A percentile compares a stretch with the other conserved stretches of the same genome.
Conservation (phyloP, 1,140 invertebrate genomes). For the Thereuonema tuberculata region DNA sequence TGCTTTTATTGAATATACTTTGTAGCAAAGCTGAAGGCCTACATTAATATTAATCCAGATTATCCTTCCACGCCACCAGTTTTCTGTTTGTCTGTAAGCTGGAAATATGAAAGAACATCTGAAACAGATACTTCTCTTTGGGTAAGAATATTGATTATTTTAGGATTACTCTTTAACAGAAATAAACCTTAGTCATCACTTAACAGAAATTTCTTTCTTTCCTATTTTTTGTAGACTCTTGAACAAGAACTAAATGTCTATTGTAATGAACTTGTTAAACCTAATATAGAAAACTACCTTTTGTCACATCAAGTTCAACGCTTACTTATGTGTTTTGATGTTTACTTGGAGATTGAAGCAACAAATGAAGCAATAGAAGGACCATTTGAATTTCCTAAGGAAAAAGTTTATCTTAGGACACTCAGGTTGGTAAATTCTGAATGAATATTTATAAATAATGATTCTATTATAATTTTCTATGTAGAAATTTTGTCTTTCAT, state of each 20-base stretch:
- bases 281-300: slow-evolving; percentile 30
- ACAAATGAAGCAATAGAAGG: slow-evolving; percentile 33
- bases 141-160: slow-evolving; percentile 30
- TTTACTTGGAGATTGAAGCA: slow-evolving; percentile 61
- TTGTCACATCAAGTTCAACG: slow-evolving; percentile 62
- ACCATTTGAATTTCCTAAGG: slow-evolving; percentile 51
- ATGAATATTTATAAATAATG: background rate
- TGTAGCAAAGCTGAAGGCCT: slow-evolving; percentile 54
- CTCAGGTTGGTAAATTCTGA: slow-evolving; percentile 37
- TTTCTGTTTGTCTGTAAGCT: slow-evolving; percentile 47
- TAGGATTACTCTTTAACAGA: no score
- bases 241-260: slow-evolving; percentile 56
- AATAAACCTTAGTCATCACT: background rate
- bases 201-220: slow-evolving; percentile 5
- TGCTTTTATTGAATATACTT: no score
- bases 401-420: slow-evolving; percentile 60
- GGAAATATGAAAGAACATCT: slow-evolving; percentile 50
- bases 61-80: slow-evolving; percentile 64
- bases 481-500: no score
- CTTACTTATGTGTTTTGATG: slow-evolving; percentile 67
- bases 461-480: background rate
- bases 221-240: slow-evolving; percentile 42
- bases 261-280: slow-evolving; percentile 33
- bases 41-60: slow-evolving; percentile 60
- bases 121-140: slow-evolving; percentile 50